These are phyloP conservation scores for Callopanchax toddi DNA, from an alignment of 2,113 vertebrate species.

Conservation along the genomic window DNA sequence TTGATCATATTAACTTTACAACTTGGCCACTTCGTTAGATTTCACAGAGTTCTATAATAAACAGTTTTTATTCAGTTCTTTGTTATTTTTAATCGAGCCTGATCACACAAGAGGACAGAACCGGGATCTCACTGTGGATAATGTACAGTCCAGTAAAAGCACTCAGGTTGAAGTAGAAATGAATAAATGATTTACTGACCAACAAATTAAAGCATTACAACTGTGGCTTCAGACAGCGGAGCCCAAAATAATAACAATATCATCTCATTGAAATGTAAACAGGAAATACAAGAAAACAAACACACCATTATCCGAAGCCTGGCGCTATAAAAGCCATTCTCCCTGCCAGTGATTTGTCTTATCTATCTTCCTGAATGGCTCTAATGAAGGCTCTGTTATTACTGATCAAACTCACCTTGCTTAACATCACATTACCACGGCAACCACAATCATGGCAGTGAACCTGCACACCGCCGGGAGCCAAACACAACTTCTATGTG, in stretches of 20 bases:
- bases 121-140: neutral
- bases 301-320: neutral
- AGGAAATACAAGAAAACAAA: neutral
- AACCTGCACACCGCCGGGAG: conserved; percentile 22
- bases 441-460: conserved; percentile 7
- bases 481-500: conserved; percentile 6
- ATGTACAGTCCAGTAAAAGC: neutral
- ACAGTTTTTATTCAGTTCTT: too few relatives aligned
- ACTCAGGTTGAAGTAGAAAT: neutral
- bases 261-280: neutral
- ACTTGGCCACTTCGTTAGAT: too few relatives aligned
- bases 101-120: too few relatives aligned
- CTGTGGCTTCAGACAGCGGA: neutral
- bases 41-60: too few relatives aligned
- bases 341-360: conserved; percentile 13
- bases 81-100: too few relatives aligned
- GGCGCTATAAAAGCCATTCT: neutral
- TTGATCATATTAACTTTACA: too few relatives aligned
- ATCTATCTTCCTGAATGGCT: conserved; percentile 19
- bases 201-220: neutral
- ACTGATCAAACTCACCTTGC: conserved; percentile 27
- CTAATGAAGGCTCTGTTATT: conserved; percentile 38
- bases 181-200: neutral
- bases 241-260: neutral
- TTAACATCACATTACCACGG: conserved; percentile 31